Percentiles rank a stretch among this genome's conserved stretches.
Evolutionary conservation across 2,797 vertebrate species (phyloP).

Genomic region (Sarcoramphus papa): DNA sequence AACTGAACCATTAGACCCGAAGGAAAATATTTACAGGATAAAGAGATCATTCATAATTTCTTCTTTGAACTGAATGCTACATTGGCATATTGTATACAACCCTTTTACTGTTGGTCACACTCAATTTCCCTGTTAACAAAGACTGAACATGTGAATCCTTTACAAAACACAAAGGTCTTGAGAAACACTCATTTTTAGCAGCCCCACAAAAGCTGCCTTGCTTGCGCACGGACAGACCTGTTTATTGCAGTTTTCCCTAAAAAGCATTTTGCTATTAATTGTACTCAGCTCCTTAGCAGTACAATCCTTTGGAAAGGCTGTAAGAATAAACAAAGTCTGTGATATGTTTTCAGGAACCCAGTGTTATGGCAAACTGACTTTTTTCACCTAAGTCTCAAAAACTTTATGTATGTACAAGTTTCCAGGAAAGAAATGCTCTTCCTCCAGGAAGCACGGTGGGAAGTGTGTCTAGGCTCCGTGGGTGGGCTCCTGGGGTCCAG

Average conservation of each 20-base stretch:
- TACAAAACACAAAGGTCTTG: background rate
- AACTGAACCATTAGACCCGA: background rate
- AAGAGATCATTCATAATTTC: background rate
- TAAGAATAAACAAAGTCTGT: background rate
- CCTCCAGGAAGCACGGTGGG: background rate
- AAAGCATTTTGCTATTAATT: background rate
- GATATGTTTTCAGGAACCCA: background rate
- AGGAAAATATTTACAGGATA: background rate
- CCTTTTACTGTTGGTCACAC: background rate
- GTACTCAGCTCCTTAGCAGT: background rate
- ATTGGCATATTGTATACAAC: background rate
- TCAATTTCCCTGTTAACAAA: background rate
- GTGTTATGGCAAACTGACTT: background rate
- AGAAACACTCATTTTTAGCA: background rate
- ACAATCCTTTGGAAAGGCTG: background rate
- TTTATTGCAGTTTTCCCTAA: background rate
- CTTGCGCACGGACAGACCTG: background rate
- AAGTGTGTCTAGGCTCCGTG: background rate
- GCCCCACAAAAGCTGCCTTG: background rate
- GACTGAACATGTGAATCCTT: background rate
- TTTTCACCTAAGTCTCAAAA: background rate
- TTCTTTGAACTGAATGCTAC: background rate
- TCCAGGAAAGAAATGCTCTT: background rate
- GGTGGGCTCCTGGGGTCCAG: background rate
- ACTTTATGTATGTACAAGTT: background rate